Conservation (phyloP, 2,113 vertebrate genomes). For the Amphiprion ocellaris region DNA sequence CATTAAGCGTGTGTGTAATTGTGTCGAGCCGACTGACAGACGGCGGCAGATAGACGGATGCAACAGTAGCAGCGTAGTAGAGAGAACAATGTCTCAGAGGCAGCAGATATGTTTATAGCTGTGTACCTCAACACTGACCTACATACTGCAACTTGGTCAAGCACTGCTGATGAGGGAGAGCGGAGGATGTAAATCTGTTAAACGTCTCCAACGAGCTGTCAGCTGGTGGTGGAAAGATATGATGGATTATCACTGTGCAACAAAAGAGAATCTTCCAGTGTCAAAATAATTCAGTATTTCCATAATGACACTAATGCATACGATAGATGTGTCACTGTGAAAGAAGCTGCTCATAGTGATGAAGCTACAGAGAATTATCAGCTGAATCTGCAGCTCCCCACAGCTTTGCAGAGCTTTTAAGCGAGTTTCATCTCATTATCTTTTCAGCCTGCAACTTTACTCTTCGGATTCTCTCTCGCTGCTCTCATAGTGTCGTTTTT, state of each 20-base stretch:
- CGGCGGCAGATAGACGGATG: conserved; percentile 21
- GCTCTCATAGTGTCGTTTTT: too few species aligned
- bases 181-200: neutral
- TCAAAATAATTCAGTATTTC: neutral
- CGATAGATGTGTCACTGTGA: too few species aligned
- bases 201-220: neutral
- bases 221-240: too few species aligned
- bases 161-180: conserved; percentile 33
- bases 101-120: conserved; percentile 44
- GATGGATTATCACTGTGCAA: neutral
- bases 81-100: conserved; percentile 32
- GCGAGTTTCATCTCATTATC: too few species aligned
- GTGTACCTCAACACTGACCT: conserved; percentile 58
- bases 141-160: conserved; percentile 52
- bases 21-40: conserved; percentile 27
- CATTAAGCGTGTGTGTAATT: conserved; percentile 35
- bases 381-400: too few species aligned
- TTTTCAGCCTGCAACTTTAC: too few species aligned
- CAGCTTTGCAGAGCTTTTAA: too few species aligned
- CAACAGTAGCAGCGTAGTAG: conserved; percentile 18
- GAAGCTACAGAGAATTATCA: too few species aligned
- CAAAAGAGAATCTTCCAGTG: neutral
- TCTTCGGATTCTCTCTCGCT: too few species aligned
- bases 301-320: neutral
- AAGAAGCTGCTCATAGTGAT: too few species aligned